Evolutionary conservation across 2,113 vertebrate genomes (phyloP).

Genomic region (Prunella fulvescens): DNA sequence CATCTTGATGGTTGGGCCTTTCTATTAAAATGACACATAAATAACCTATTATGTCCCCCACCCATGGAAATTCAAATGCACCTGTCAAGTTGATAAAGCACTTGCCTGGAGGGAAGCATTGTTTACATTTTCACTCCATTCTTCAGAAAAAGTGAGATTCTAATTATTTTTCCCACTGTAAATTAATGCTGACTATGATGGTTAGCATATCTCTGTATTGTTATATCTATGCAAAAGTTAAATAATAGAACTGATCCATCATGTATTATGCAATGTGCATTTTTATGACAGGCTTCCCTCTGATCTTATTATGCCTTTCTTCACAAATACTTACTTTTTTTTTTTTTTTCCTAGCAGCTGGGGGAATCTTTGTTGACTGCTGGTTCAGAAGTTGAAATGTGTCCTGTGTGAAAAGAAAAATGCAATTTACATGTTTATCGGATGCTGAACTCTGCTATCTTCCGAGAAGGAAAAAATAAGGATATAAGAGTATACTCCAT

Average conservation of each 20-base stretch:
- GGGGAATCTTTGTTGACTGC: constrained; percentile 54
- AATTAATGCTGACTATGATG: constrained; percentile 97
- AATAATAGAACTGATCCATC: constrained; percentile 79
- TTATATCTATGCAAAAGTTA: constrained; percentile 80
- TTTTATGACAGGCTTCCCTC: constrained; percentile 71
- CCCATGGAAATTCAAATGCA: constrained; percentile 99
- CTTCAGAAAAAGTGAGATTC: constrained; percentile 97
- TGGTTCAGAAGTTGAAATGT: constrained; percentile 53
- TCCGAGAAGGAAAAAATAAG: not conserved
- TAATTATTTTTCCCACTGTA: constrained; percentile 99
- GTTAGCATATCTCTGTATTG: constrained; percentile 78
- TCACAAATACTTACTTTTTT: constrained; percentile 63
- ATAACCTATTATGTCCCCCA: constrained; percentile 98
- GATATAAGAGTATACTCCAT: not conserved
- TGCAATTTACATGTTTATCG: not conserved
- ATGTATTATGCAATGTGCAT: constrained; percentile 69
- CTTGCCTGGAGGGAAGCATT: constrained; percentile 99
- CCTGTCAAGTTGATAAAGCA: constrained; percentile 99
- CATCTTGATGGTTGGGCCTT: constrained; percentile 86
- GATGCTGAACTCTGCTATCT: constrained; percentile 16
- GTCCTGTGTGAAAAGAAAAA: constrained; percentile 49
- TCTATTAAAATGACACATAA: constrained; percentile 99
- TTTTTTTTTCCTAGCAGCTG: constrained; percentile 18
- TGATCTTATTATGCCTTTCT: constrained; percentile 59
- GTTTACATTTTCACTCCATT: constrained; percentile 99